Percentiles rank a stretch among this genome's conserved stretches.
phyloP scores from a whole-genome alignment of 1,140 invertebrate species.

The Apis laboriosa region DNA sequence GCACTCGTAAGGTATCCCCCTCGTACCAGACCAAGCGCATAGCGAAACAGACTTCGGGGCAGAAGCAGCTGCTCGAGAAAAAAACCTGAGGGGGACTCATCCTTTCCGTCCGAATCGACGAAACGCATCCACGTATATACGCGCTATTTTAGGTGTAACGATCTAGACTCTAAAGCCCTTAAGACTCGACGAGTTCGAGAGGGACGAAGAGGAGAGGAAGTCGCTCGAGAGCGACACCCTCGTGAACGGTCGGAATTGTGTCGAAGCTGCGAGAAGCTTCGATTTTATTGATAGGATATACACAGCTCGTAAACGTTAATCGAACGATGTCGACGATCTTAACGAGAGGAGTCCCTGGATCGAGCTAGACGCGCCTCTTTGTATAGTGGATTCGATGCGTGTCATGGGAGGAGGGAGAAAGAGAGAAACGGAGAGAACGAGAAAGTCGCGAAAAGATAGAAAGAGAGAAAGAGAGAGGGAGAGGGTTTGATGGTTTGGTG shows the following conservation, averaged over 20 bases:
- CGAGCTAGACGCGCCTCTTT: constrained; percentile 10
- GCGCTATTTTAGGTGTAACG: background rate
- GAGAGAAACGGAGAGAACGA: background rate
- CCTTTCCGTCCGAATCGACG: background rate
- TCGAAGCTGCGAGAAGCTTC: constrained; percentile 34
- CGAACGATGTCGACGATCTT: constrained; percentile 28
- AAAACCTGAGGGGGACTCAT: background rate
- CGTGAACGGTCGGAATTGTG: too few relatives aligned
- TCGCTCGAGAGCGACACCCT: background rate
- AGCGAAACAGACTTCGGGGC: constrained; percentile 32
- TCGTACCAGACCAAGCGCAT: constrained; percentile 3
- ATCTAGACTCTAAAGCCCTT: too few relatives aligned
- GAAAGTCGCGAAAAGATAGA: background rate
- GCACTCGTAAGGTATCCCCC: constrained; percentile 52
- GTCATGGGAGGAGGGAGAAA: background rate
- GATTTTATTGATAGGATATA: constrained; percentile 26
- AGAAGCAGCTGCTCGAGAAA: constrained; percentile 9
- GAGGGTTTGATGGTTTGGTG: background rate
- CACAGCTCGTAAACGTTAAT: background rate
- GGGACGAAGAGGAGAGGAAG: background rate
- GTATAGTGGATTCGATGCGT: constrained; percentile 17
- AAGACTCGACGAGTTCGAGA: too few relatives aligned
- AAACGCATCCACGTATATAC: background rate
- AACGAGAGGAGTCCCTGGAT: constrained; percentile 17
- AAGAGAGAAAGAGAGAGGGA: background rate